These are phyloP conservation scores for Adelphocoris suturalis DNA, from an alignment of 2,888 invertebrate species.

Conservation along the genomic window DNA sequence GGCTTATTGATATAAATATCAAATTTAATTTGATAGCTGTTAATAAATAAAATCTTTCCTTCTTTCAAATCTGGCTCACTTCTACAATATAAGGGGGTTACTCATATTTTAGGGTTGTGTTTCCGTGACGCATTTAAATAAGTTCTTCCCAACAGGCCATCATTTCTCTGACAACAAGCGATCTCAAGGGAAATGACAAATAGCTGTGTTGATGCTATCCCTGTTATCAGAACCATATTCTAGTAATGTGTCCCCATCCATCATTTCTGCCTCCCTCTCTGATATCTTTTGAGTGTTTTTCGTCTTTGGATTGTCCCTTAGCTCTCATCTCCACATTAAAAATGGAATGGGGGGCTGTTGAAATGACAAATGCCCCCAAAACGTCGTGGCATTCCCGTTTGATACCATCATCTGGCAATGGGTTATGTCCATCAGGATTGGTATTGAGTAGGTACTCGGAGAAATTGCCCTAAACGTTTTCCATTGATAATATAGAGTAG, in stretches of 20 bases:
- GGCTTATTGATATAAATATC: no score
- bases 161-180: constrained; percentile 14
- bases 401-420: no score
- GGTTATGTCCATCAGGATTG: no score
- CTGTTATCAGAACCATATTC: constrained; percentile 27
- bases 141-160: not conserved
- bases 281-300: constrained; percentile 25
- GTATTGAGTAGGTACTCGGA: no score
- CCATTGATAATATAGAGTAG: no score
- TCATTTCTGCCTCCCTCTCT: constrained; percentile 27
- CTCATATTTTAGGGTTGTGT: not conserved
- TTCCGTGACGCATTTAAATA: constrained; percentile 1
- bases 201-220: constrained; percentile 28
- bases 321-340: not conserved
- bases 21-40: no score
- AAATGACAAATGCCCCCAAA: not conserved
- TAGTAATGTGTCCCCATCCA: constrained; percentile 27
- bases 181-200: constrained; percentile 15
- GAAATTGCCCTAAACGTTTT: no score
- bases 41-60: no score
- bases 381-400: not conserved
- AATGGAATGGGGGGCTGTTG: not conserved
- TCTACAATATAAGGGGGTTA: no score
- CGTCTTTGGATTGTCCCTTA: constrained; percentile 10
- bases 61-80: no score